Base-by-base conservation (phyloP, 2,888 invertebrate species). In the Erynnis tages region DNA sequence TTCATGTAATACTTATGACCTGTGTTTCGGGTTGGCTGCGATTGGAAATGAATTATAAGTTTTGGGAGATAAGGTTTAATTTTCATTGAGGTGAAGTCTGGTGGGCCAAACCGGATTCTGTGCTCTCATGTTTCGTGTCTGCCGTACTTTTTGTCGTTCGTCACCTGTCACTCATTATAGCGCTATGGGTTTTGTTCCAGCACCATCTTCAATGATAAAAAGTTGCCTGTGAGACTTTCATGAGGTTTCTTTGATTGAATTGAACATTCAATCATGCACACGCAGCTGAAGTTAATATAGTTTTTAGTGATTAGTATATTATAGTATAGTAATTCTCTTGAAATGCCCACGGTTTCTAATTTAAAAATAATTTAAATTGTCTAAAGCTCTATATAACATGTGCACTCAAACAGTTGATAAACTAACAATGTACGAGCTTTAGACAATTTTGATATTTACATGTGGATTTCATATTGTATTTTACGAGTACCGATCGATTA, bases 131-230 rank as follows among this genome's bases (percentile, higher is more conserved):
- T 59, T 56, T 50, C 47, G 55, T 49, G 41, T 30, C 53, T 40
- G 35, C 52, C 37, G 30, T 43, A 55, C 56, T 62, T 61, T 62
- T 63, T 59, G 56, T 48, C 50, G 35, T 55, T 40, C 53, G 54
- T 63, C 63, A 63, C 58, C 59, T 65, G 62, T 58, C 61, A 60
- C 52, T 63, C 62, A 63, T 57, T 59, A 54, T 49, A 55, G 54
- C 46, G 57, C 50, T 52, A 37, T 37, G 44, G 35, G 19, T 52
- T 50, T 52, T 37, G 29, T 52, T 43, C 34, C 10, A 43, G 41
- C 11, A 17, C 35, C 41, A 41, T 41, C 48, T 40, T 17, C 41
- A 14, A 32, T 11, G 29, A 6, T 13, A 32, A 32, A 48, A 27
- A 32, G 40, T 49, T 14, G 21, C 32, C 34, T 25, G 32, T 13